Conservation (phyloP, 1,140 invertebrate genomes). For the Atta cephalotes region DNA sequence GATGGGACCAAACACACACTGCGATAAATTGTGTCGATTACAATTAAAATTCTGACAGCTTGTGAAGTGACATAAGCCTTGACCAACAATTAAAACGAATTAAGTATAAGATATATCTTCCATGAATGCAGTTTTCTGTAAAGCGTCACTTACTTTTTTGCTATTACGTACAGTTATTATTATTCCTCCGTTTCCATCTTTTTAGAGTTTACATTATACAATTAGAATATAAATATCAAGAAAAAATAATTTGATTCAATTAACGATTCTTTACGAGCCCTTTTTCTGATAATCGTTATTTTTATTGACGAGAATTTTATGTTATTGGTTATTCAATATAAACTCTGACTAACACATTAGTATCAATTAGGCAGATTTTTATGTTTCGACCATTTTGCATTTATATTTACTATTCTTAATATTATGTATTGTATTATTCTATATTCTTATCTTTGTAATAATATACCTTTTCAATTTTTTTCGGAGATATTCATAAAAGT, state of each 20-base stretch:
- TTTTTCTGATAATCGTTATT: constrained; percentile 37
- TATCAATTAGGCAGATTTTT: constrained; percentile 9
- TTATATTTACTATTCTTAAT: constrained; percentile 9
- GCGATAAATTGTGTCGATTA: constrained; percentile 28
- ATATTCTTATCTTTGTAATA: constrained; percentile 3
- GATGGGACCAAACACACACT: constrained; percentile 68
- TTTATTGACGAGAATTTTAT: constrained; percentile 28
- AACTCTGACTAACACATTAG: constrained; percentile 15
- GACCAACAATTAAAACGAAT: constrained; percentile 8
- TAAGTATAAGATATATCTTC: constrained; percentile 1
- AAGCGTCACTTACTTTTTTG: constrained; percentile 16
- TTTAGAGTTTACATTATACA: neutral
- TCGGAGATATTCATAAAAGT: constrained; percentile 4
- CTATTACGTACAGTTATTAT: constrained; percentile 5
- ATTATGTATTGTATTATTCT: neutral
- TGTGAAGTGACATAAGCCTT: neutral
- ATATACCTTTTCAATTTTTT: neutral
- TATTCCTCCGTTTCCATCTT: constrained; percentile 25
- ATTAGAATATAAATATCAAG: constrained; percentile 27
- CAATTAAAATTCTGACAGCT: constrained; percentile 32
- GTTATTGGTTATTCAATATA: constrained; percentile 43
- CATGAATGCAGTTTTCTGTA: constrained; percentile 8
- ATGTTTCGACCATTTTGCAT: constrained; percentile 33
- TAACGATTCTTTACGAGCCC: neutral
- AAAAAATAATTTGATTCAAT: constrained; percentile 17